Base-by-base conservation (phyloP, 2,888 invertebrate genomes). In the Pheosia gnoma region DNA sequence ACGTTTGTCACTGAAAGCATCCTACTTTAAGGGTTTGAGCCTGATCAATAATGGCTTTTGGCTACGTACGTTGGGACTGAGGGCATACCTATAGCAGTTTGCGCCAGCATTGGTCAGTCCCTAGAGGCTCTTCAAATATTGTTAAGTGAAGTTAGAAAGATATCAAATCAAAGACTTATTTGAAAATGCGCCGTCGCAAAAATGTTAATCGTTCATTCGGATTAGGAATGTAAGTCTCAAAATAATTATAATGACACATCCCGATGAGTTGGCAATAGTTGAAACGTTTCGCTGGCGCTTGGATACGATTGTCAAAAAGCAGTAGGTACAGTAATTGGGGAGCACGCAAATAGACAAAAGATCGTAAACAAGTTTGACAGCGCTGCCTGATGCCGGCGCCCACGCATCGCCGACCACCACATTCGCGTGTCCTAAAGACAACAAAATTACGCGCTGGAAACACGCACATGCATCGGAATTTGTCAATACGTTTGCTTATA, bases 291-390 rank as follows among this genome's bases (percentile, higher is more conserved):
- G 65, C 81, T 82, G 83, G 86, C 84, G 86, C 84, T 80, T 78
- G 70, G 74, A 79, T 71, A 75, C 74, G 72, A 77, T 79, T 82
- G 82, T 81, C 78, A 81, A 83, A 82, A 82, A 79, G 66, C 77
- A 76, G 73, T 73, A 38, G 37, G 38, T 57, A 75, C 66, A 75
- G 78, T 83, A 85, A 84, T 86, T 83, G 80, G 76, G 73, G 76
- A 77, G 79, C 72, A 80, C 82, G 78, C 82, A 88, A 86, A 86
- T 85, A 88, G 85, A 87, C 78, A 83, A 82, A 83, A 81, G 76
- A 79, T 80, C 77, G 89, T 89, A 90, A 91, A 90, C 91, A 90
- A 84, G 84, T 86, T 86, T 85, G 89, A 87, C 87, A 86, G 86
- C 79, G 79, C 74, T 85, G 82, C 78, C 81, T 79, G 80, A 75